Evolutionary conservation across 2,113 vertebrate species (phyloP).

Genomic region (Pseudopipra pipra): DNA sequence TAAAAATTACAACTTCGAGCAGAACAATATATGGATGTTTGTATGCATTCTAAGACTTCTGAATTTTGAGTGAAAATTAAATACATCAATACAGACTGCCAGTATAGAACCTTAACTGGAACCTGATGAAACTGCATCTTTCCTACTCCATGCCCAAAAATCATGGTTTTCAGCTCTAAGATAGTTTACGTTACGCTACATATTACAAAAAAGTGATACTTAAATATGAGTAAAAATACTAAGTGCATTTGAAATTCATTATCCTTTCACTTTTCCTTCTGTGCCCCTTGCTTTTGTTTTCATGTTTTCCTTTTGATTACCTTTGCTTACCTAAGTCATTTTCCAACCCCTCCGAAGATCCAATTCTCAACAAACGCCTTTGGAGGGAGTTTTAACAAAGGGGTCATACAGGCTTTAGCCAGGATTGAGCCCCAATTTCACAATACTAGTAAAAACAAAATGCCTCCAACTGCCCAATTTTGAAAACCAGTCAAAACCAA

Average conservation of each 20-base stretch:
- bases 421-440: neutral
- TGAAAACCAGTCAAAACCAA: neutral
- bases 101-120: neutral
- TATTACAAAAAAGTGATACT: neutral
- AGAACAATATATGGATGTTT: slow-evolving; percentile 35
- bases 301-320: neutral
- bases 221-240: neutral
- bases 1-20: slow-evolving; percentile 45
- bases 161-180: neutral
- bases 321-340: neutral
- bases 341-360: neutral
- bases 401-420: neutral
- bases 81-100: neutral
- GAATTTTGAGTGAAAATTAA: slow-evolving; percentile 59
- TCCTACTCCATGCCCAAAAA: neutral
- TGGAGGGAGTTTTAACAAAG: neutral
- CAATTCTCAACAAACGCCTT: neutral
- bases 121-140: neutral
- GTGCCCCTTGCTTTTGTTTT: neutral
- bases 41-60: slow-evolving; percentile 10
- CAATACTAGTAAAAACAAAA: neutral
- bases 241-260: neutral
- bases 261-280: neutral
- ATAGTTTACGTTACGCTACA: neutral
- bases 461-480: neutral